phyloP scores from a whole-genome alignment of 2,888 invertebrate species.

The Caenorhabditis sinica region DNA sequence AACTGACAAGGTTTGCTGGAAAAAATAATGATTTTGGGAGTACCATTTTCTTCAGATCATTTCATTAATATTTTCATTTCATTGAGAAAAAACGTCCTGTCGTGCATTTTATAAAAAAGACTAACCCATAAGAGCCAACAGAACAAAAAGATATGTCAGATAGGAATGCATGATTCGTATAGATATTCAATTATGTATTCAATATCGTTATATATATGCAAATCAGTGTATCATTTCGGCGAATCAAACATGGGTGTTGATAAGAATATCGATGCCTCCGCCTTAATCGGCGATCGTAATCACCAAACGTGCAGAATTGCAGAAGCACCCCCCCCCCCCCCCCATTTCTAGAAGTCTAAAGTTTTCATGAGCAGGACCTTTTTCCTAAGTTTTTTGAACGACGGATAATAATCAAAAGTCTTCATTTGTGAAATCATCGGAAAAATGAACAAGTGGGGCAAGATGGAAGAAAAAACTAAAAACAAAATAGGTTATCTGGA shows the following conservation, averaged over 20 bases:
- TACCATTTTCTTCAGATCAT: neutral
- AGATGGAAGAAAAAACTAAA: constrained; percentile 25
- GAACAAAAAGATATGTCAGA: neutral
- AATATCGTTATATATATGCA: neutral
- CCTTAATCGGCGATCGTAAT: neutral
- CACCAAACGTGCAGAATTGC: neutral
- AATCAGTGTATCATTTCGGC: neutral
- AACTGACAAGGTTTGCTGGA: neutral
- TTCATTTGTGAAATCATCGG: constrained; percentile 54
- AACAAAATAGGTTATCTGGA: constrained; percentile 17
- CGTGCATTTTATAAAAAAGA: too few relatives aligned
- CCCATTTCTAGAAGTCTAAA: too few relatives aligned
- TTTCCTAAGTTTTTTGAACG: too few relatives aligned
- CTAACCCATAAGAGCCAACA: neutral
- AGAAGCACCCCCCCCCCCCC: too few relatives aligned
- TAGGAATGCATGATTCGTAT: neutral
- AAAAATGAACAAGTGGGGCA: constrained; percentile 55
- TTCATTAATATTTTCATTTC: too few relatives aligned
- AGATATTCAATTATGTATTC: neutral
- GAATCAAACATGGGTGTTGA: neutral
- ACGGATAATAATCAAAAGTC: constrained; percentile 28
- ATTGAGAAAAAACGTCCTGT: too few relatives aligned
- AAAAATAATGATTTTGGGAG: neutral
- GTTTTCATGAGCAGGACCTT: too few relatives aligned
- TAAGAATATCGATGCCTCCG: neutral